Conservation (phyloP, 2,113 vertebrate genomes). For the Oophaga pumilio region DNA sequence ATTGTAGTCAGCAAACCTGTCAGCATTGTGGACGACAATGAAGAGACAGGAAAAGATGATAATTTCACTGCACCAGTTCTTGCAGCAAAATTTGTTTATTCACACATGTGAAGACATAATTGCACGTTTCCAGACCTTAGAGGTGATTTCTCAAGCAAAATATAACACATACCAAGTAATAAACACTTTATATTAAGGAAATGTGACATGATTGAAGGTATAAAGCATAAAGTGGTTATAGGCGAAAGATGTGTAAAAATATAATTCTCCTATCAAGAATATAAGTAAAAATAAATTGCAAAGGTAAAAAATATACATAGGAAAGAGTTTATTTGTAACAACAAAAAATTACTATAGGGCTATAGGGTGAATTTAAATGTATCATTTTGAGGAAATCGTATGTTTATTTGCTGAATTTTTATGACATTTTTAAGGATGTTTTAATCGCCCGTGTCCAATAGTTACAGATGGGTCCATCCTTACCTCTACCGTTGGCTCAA, state of each 20-base stretch:
- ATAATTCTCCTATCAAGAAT: neutral
- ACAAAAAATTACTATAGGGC: neutral
- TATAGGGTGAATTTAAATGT: too few relatives aligned
- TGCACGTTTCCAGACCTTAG: neutral
- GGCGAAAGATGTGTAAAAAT: neutral
- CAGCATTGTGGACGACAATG: neutral
- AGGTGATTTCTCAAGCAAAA: neutral
- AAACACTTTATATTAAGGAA: neutral
- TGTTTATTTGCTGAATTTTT: too few relatives aligned
- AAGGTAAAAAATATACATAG: neutral
- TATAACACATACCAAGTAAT: neutral
- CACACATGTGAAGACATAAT: slow-evolving; percentile 1
- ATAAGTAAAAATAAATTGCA: neutral
- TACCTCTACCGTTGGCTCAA: too few relatives aligned
- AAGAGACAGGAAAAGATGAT: neutral
- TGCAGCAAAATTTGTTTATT: neutral
- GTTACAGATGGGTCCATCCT: too few relatives aligned
- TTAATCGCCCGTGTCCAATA: too few relatives aligned
- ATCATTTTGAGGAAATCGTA: too few relatives aligned
- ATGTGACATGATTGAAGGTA: neutral
- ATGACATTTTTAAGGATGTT: too few relatives aligned
- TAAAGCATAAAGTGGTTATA: neutral
- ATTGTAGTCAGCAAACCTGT: neutral
- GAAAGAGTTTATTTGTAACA: neutral
- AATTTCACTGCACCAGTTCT: neutral